Percentiles rank a stretch among this genome's conserved stretches.
phyloP scores from a whole-genome alignment of 2,113 vertebrate genomes.

The Macroglossus sobrinus region DNA sequence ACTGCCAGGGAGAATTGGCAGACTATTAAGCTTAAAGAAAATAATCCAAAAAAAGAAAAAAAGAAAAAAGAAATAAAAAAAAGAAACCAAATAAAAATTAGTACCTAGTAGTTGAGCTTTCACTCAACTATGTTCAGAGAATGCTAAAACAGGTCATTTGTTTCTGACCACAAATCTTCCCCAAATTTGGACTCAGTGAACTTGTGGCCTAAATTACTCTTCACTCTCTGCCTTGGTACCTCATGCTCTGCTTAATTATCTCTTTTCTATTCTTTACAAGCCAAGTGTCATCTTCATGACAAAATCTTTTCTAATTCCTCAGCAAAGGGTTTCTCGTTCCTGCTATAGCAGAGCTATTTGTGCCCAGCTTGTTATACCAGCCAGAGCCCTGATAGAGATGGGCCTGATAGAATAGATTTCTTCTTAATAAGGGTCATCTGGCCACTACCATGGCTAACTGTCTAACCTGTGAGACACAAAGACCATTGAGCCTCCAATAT shows the following conservation, averaged over 20 bases:
- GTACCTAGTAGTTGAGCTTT: background rate
- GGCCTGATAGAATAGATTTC: background rate
- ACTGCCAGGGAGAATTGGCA: conserved; percentile 57
- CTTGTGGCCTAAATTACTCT: background rate
- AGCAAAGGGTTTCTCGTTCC: background rate
- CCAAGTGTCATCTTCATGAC: background rate
- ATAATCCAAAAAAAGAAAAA: background rate
- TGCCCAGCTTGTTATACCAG: background rate
- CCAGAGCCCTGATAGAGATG: background rate
- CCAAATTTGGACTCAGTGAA: conserved; percentile 19
- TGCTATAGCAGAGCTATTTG: background rate
- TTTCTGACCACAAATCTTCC: conserved; percentile 38
- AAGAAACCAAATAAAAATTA: conserved; percentile 40
- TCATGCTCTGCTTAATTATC: background rate
- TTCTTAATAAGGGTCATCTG: background rate
- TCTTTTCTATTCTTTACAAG: conserved; percentile 1
- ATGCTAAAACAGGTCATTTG: conserved; percentile 1
- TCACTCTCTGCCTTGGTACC: background rate
- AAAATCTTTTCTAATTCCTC: conserved; percentile 22
- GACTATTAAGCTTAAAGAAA: conserved; percentile 36
- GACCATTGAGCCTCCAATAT: background rate
- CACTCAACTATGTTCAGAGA: background rate
- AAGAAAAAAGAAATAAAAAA: background rate
- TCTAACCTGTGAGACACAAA: background rate
- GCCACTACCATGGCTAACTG: background rate